Conservation (phyloP, 2,888 invertebrate genomes). For the Tineola bisselliella region DNA sequence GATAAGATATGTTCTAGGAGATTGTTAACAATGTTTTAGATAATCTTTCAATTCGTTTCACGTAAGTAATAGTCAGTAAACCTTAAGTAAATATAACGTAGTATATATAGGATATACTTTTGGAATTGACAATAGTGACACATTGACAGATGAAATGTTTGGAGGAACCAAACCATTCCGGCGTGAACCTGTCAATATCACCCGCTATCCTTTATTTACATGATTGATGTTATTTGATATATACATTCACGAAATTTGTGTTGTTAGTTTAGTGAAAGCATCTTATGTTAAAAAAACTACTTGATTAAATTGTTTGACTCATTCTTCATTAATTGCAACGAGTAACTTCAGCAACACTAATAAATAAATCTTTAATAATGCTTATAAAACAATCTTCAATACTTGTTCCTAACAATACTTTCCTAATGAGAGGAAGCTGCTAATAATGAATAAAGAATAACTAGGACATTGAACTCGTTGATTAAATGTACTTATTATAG, state of each 20-base stretch:
- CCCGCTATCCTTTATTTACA: constrained; percentile 8
- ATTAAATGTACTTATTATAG: neutral
- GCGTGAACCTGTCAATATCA: constrained; percentile 9
- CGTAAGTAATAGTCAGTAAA: too few relatives aligned
- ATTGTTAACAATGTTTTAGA: too few relatives aligned
- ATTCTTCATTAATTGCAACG: too few relatives aligned
- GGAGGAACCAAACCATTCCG: neutral
- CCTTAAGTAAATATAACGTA: too few relatives aligned
- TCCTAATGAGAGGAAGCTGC: neutral
- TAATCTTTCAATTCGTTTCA: too few relatives aligned
- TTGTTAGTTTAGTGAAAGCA: too few relatives aligned
- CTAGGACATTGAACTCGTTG: neutral
- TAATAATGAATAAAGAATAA: neutral
- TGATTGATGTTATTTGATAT: constrained; percentile 5
- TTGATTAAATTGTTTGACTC: too few relatives aligned
- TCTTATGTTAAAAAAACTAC: too few relatives aligned
- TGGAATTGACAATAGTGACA: neutral
- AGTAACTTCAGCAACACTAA: neutral
- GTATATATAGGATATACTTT: neutral
- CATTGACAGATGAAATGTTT: constrained; percentile 9
- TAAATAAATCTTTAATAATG: neutral
- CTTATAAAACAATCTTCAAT: neutral
- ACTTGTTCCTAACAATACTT: neutral
- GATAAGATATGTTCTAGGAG: too few relatives aligned
- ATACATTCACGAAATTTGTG: neutral